phyloP scores from a whole-genome alignment of 2,888 invertebrate species.

The Apodemia mormo region DNA sequence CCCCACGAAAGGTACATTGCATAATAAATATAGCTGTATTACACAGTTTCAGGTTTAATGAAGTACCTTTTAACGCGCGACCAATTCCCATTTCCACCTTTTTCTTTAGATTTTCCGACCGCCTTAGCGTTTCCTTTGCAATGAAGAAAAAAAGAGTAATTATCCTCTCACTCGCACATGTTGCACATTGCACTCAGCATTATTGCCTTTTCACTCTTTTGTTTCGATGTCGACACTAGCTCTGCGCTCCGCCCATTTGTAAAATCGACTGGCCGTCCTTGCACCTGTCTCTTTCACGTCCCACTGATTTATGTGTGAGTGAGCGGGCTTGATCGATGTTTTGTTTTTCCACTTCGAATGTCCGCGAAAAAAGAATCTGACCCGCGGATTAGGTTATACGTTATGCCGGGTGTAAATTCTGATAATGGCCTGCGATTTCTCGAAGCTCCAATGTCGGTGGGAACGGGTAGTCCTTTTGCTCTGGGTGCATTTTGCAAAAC shows the following conservation, averaged over 20 bases:
- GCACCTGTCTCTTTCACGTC: slow-evolving; percentile 78
- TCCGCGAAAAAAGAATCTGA: slow-evolving; percentile 60
- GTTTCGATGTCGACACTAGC: slow-evolving; percentile 75
- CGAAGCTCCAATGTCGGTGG: slow-evolving; percentile 65
- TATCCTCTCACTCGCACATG: slow-evolving; percentile 59
- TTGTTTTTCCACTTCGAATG: slow-evolving; percentile 72
- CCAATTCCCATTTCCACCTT: slow-evolving; percentile 51
- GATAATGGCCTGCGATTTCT: slow-evolving; percentile 69
- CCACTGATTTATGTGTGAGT: slow-evolving; percentile 80
- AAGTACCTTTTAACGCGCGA: slow-evolving; percentile 37
- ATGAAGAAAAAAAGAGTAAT: slow-evolving; percentile 48
- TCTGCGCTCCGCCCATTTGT: slow-evolving; percentile 79
- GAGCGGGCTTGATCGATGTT: slow-evolving; percentile 80
- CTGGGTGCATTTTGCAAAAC: slow-evolving; percentile 71
- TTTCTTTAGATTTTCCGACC: slow-evolving; percentile 73
- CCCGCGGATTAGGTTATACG: slow-evolving; percentile 59
- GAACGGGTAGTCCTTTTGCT: slow-evolving; percentile 42
- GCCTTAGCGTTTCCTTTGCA: slow-evolving; percentile 62
- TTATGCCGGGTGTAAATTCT: slow-evolving; percentile 65
- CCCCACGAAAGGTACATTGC: slow-evolving; percentile 36
- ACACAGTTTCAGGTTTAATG: slow-evolving; percentile 34
- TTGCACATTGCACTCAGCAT: slow-evolving; percentile 72
- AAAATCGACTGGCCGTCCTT: slow-evolving; percentile 76
- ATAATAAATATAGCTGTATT: slow-evolving; percentile 34
- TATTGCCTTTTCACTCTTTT: slow-evolving; percentile 78